phyloP scores from a whole-genome alignment of 2,797 vertebrate species.

The Momotus momota region DNA sequence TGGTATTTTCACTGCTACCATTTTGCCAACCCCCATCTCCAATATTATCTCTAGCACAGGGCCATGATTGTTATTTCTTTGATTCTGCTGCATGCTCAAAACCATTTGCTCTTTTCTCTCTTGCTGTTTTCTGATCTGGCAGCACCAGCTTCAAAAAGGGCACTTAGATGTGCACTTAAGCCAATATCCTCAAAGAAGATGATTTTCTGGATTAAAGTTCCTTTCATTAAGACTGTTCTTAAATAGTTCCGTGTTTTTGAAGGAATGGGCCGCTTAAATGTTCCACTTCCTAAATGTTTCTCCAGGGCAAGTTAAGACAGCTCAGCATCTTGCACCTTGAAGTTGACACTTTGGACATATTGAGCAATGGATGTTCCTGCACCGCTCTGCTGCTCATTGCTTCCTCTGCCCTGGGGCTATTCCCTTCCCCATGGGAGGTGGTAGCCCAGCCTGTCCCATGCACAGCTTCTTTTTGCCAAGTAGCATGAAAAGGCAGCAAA shows the following conservation, averaged over 20 bases:
- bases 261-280: background rate
- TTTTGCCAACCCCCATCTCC: background rate
- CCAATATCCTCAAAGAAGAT: background rate
- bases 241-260: background rate
- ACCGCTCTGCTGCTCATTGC: background rate
- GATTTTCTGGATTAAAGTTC: background rate
- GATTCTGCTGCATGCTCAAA: background rate
- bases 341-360: background rate
- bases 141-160: background rate
- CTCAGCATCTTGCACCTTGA: background rate
- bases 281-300: background rate
- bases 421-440: background rate
- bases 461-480: background rate
- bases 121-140: background rate
- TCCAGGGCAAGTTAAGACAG: background rate
- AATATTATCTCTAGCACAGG: background rate
- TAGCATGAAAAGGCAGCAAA: background rate
- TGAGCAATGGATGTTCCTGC: background rate
- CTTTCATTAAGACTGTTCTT: background rate
- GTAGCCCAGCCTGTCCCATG: background rate
- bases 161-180: background rate
- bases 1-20: background rate
- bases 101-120: background rate
- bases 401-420: background rate
- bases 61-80: background rate